Evolutionary conservation across 2,113 vertebrate species (phyloP).

Genomic region (Gambusia holbrooki): DNA sequence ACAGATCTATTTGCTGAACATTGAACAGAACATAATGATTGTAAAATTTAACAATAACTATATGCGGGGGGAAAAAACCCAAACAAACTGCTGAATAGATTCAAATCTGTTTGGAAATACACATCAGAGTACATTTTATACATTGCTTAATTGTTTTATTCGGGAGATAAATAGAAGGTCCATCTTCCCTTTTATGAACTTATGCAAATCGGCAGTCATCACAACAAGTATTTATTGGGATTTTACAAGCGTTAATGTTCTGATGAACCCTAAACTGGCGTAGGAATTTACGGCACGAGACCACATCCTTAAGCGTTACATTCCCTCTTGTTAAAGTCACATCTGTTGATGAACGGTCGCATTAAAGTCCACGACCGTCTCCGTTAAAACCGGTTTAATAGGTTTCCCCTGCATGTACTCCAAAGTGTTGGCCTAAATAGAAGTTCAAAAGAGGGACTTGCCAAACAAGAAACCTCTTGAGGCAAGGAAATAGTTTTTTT

Average conservation of each 20-base stretch:
- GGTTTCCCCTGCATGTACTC: slow-evolving; percentile 22
- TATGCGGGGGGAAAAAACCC: too few relatives aligned
- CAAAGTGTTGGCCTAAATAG: slow-evolving; percentile 34
- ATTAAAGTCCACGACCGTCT: background rate
- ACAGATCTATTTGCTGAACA: background rate
- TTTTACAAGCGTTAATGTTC: background rate
- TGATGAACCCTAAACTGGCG: background rate
- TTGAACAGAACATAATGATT: background rate
- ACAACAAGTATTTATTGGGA: background rate
- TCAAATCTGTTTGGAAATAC: background rate
- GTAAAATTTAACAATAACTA: background rate
- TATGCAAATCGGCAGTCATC: background rate
- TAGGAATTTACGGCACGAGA: too few relatives aligned
- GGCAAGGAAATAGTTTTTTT: slow-evolving; percentile 28
- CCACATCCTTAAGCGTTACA: too few relatives aligned
- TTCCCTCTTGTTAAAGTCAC: background rate
- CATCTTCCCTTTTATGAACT: background rate
- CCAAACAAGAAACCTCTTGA: slow-evolving; percentile 29
- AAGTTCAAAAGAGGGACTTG: slow-evolving; percentile 33
- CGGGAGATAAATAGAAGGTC: background rate
- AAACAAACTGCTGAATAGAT: background rate
- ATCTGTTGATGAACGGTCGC: background rate
- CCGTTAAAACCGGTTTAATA: background rate
- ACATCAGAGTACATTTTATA: background rate
- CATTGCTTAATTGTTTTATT: background rate